Base-by-base conservation (phyloP, 2,113 vertebrate genomes). In the Stigmatopora nigra region DNA sequence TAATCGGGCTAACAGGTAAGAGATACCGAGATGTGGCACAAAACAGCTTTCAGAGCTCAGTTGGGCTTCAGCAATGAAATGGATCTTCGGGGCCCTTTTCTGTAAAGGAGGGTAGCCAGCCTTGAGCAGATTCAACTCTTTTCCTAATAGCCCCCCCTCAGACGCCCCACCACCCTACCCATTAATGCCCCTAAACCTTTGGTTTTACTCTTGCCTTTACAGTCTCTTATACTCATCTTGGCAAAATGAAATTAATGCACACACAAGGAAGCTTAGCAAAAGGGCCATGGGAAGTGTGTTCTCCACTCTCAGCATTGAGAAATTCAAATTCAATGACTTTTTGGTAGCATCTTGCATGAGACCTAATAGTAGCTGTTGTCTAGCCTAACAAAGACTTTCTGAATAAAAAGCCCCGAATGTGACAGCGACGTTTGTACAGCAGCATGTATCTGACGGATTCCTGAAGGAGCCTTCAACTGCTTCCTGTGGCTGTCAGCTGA, bases 1-100 rank as follows among this genome's bases (percentile, higher is more conserved):
- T 88, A 83, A 89, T 86, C 81, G 81, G 81, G 82, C 82, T 82
- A 88, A 87, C 84, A 88, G 89, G 88, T 89, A 91, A 89, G 87
- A 82, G 88, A 91, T 89, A 88, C 82, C 49, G 64, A 81, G 81
- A 77, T 75, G 77, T 84, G 84, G 87, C 87, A 87, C 84, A 84
- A 88, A 89, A 88, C 82, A 78, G 81, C 80, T 84, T 88, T 89
- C 85, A 88, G 81, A 71, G 82, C 82, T 89, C 88, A 89, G 86
- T 77, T 76, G 73, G 70, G 76, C 84, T 87, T 89, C 89, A 71
- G 79, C 65, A 61, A 78, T 90, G 89, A 91, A 91, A 90, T 88
- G 69, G 88, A 90, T 91, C 88, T 68, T 70, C 65, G 59, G 59
- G 59, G 59, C 59, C 59, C 59, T 61, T 61, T 45, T 56, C 22